Percentiles rank a stretch among this genome's conserved stretches.
These are phyloP conservation scores for Craterocephalus amniculus DNA, from an alignment of 2,797 vertebrate genomes.

Conservation along the genomic window DNA sequence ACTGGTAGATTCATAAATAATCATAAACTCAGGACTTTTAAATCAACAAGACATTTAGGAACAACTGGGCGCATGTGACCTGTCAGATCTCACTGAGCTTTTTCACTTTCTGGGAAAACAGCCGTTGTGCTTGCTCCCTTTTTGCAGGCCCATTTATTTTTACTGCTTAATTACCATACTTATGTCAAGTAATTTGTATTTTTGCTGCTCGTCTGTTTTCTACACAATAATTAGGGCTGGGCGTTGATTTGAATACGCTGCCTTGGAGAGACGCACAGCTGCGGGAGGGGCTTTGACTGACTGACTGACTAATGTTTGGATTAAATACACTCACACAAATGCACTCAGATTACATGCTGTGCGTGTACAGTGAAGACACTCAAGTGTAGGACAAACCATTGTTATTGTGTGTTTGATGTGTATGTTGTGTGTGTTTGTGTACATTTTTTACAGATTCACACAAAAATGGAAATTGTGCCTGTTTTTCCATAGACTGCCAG, in stretches of 20 bases:
- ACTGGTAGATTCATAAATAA: background rate
- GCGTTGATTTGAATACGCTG: slow-evolving; percentile 70
- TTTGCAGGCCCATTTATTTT: slow-evolving; percentile 74
- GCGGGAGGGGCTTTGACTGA: slow-evolving; percentile 29
- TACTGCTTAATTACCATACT: slow-evolving; percentile 77
- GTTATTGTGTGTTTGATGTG: background rate
- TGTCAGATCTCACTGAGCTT: slow-evolving; percentile 26
- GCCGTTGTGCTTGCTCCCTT: slow-evolving; percentile 48
- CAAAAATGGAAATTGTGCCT: background rate
- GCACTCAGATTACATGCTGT: slow-evolving; percentile 1
- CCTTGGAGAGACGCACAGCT: slow-evolving; percentile 45
- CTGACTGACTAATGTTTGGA: background rate
- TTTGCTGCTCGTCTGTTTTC: slow-evolving; percentile 69
- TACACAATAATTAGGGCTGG: slow-evolving; percentile 75
- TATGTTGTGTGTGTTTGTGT: background rate
- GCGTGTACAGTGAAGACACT: background rate
- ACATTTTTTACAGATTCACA: background rate
- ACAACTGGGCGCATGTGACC: background rate
- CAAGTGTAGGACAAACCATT: background rate
- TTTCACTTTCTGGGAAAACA: slow-evolving; percentile 56
- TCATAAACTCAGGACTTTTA: background rate
- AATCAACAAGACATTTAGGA: background rate
- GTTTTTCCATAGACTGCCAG: background rate
- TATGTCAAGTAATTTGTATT: slow-evolving; percentile 78
- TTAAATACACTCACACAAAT: slow-evolving; percentile 1